phyloP scores from a whole-genome alignment of 1,140 invertebrate genomes.

The Drosophila oshimai region DNA sequence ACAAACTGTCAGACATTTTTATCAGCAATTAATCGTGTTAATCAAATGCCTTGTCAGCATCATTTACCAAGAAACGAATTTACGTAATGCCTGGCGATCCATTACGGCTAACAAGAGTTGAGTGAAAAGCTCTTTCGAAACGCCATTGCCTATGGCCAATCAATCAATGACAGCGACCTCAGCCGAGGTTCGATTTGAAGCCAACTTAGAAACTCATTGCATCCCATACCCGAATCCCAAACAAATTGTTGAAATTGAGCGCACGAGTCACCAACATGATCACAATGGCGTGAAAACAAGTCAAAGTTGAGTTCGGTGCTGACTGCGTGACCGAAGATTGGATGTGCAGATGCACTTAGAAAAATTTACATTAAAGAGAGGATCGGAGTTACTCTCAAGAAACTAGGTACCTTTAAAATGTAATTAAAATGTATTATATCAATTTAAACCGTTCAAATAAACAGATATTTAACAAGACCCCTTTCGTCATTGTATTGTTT shows the following conservation, averaged over 20 bases:
- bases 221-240: constrained; percentile 47
- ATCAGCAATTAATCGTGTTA: constrained; percentile 81
- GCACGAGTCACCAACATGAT: constrained; percentile 73
- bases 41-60: constrained; percentile 81
- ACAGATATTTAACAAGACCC: no score
- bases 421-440: no score
- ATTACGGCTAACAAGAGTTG: constrained; percentile 40
- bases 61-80: constrained; percentile 70
- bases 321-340: constrained; percentile 54
- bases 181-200: constrained; percentile 6
- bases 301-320: constrained; percentile 51
- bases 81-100: constrained; percentile 53
- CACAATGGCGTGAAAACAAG: constrained; percentile 74
- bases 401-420: no score
- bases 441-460: no score
- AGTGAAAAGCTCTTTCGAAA: constrained; percentile 66
- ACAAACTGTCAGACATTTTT: constrained; percentile 79
- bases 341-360: constrained; percentile 14
- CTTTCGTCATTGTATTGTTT: no score
- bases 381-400: no score
- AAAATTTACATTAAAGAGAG: neutral
- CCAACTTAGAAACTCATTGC: constrained; percentile 67
- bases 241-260: constrained; percentile 79
- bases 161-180: constrained; percentile 67
- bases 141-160: constrained; percentile 51